Percentiles rank a stretch among this genome's conserved stretches.
Conservation (phyloP, 2,113 vertebrate genomes). For the Pantherophis guttatus region DNA sequence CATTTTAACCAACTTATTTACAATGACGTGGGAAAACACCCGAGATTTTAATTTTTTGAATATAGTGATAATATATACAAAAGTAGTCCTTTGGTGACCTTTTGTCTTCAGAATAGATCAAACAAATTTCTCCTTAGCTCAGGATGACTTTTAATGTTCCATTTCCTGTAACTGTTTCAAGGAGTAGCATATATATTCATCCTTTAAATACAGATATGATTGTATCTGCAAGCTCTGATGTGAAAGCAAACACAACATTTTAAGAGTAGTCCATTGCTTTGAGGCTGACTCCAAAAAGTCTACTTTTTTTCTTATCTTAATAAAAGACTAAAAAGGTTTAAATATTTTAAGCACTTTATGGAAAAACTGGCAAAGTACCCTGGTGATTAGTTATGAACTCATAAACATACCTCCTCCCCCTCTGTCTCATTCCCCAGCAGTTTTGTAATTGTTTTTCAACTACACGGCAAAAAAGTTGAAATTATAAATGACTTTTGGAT, state of each 20-base stretch:
- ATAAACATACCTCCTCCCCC: not conserved
- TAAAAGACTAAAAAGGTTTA: not conserved
- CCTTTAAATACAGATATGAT: not conserved
- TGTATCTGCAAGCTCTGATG: not conserved
- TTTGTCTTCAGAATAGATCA: not conserved
- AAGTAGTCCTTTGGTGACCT: not conserved
- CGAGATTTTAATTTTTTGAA: not conserved
- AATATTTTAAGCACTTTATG: not conserved
- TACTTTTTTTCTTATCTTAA: not conserved
- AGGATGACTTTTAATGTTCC: not conserved
- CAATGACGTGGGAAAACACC: too few species aligned
- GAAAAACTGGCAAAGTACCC: not conserved
- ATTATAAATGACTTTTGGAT: not conserved
- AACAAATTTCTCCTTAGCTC: not conserved
- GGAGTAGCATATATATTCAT: not conserved
- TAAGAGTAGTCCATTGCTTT: not conserved
- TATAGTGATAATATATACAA: not conserved
- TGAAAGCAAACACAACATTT: not conserved
- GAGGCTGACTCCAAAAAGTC: not conserved
- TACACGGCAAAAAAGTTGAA: not conserved
- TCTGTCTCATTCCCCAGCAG: not conserved
- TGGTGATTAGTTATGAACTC: not conserved
- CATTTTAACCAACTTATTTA: too few species aligned
- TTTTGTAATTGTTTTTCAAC: not conserved
- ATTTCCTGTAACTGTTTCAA: not conserved